Base-by-base conservation (phyloP, 2,888 invertebrate species). In the Scaptomyza flava region DNA sequence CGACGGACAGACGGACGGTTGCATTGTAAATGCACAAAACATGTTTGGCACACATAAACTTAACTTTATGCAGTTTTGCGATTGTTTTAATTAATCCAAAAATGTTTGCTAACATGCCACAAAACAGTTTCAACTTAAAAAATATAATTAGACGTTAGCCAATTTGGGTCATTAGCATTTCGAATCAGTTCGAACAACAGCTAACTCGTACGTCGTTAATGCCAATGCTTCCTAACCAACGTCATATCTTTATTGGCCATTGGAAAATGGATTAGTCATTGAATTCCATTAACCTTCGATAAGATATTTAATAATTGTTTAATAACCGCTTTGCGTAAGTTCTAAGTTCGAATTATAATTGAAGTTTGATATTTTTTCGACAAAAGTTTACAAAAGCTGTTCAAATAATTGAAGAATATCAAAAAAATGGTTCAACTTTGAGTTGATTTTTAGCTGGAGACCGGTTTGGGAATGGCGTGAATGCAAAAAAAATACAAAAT, bases 11-110 rank as follows among this genome's bases (percentile, higher is more conserved):
- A n/a, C 43, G 1, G 36, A 23, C 34, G 38, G 53, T 23, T 56
- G 51, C 57, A 63, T 72, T 64, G 63, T 56, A 56, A 84, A 68
- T 75, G 72, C 66, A 69, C 50, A 71, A 80, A 84, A 84, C 83
- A 73, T 73, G 83, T 84, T 85, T 76, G 47, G 43, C 45, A 52
- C 45, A 72, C 61, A 54, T 33, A 9, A 63, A 72, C 58, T 67
- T 50, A 56, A 27, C 27, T 27, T 27, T 4, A 27, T 27, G 27
- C 6, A 27, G 58, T 65, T 72, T 43, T 36, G 50, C 12, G 30
- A 57, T 60, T 34, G 41, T 30, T 41, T 70, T 56, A 63, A 58
- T 71, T 68, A 75, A 67, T 68, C 43, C 4, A 41, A 43, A 72
- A 61, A 14, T 38, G 7, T 38, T 14, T 38, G 7, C 5, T 1